phyloP scores from a whole-genome alignment of 2,113 vertebrate species.

The Chaetura pelagica region DNA sequence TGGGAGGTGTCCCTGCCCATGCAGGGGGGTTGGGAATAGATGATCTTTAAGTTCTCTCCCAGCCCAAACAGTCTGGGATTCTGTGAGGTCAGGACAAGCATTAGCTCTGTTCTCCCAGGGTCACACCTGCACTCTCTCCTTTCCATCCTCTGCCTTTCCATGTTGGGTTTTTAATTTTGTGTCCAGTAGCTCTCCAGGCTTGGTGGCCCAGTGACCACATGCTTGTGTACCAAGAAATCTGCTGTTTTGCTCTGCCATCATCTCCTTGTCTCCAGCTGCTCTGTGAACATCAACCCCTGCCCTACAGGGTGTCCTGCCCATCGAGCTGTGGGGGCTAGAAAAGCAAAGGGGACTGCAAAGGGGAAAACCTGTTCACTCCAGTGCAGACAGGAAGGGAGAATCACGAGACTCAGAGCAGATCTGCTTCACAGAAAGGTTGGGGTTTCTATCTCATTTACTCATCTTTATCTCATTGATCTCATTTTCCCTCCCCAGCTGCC shows the following conservation, averaged over 20 bases:
- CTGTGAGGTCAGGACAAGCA: background rate
- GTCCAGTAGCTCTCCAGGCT: background rate
- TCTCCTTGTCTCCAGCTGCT: background rate
- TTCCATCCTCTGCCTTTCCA: background rate
- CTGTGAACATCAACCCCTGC: background rate
- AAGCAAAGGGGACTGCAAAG: background rate
- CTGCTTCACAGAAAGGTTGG: rapidly evolving
- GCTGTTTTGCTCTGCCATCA: rapidly evolving
- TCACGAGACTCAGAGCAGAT: background rate
- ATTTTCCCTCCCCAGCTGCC: background rate
- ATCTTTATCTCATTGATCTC: no score
- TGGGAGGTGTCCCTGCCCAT: no score
- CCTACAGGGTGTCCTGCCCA: rapidly evolving
- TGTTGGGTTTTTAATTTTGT: rapidly evolving
- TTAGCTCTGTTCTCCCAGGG: background rate
- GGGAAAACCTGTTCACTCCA: background rate
- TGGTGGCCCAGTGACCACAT: background rate
- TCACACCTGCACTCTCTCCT: background rate
- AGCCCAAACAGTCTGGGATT: no score
- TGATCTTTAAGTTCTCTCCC: no score
- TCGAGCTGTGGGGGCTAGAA: background rate
- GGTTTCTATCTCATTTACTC: no score
- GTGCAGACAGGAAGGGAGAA: background rate
- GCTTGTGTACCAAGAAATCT: background rate
- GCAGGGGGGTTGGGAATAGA: no score